These are phyloP conservation scores for Clusia tigrina DNA, from an alignment of 2,888 invertebrate species.

Conservation along the genomic window DNA sequence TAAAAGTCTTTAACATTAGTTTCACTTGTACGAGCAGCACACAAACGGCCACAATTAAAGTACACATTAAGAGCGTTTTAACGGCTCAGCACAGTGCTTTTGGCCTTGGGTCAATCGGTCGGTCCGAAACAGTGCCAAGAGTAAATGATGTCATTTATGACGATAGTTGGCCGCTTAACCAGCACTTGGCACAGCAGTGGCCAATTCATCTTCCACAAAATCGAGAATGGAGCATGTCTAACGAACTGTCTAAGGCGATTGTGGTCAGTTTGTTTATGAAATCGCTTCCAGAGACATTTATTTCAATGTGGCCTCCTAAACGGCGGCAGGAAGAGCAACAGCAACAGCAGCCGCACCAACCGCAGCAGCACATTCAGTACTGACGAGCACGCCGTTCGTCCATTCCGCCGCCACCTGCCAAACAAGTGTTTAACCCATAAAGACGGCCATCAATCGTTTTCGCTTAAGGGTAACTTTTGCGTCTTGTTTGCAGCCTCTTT, in stretches of 20 bases:
- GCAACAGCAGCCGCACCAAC: too few species aligned
- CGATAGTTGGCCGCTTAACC: not conserved
- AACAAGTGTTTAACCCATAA: conserved; percentile 6
- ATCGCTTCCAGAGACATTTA: not conserved
- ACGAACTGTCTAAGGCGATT: not conserved
- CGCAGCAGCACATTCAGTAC: too few species aligned
- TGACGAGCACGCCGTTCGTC: not conserved
- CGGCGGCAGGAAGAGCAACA: not conserved
- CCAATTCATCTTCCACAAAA: not conserved
- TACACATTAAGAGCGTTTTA: too few species aligned
- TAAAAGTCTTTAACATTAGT: too few species aligned
- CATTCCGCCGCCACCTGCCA: not conserved
- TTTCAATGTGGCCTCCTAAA: not conserved
- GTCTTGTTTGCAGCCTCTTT: not conserved
- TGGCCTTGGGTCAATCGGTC: not conserved
- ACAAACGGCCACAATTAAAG: too few species aligned
- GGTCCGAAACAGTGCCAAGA: not conserved
- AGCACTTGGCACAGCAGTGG: not conserved
- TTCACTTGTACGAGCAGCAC: too few species aligned
- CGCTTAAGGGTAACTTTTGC: not conserved
- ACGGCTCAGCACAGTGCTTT: too few species aligned
- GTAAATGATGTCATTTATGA: not conserved
- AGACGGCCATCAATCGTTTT: conserved; percentile 6
- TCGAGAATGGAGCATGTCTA: not conserved
- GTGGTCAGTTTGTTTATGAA: not conserved